phyloP scores from a whole-genome alignment of 2,113 vertebrate genomes.

The Variabilichromis moorii region DNA sequence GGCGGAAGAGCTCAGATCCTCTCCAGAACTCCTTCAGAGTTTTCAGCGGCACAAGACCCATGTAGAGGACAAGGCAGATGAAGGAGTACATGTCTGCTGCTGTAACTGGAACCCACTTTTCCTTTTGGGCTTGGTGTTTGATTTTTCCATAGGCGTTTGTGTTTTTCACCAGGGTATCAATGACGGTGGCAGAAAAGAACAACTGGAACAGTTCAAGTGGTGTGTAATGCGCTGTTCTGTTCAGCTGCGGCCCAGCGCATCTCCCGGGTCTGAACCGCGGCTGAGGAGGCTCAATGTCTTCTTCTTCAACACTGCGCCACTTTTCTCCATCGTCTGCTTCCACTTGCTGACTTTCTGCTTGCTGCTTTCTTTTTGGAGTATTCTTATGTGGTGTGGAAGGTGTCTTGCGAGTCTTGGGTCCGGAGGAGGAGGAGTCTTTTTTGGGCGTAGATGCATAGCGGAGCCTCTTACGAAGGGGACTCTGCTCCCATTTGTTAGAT shows the following conservation, averaged over 20 bases:
- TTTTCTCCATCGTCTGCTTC: background rate
- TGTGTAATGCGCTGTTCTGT: conserved; percentile 31
- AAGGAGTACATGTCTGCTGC: conserved; percentile 46
- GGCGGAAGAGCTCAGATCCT: conserved; percentile 16
- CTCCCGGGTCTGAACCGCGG: conserved; percentile 32
- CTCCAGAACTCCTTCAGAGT: conserved; percentile 46
- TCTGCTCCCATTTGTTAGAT: background rate
- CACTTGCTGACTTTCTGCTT: background rate
- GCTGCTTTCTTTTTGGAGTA: background rate
- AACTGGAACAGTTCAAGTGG: conserved; percentile 50
- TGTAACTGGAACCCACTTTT: conserved; percentile 16
- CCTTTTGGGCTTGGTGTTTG: background rate
- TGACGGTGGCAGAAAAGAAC: conserved; percentile 38
- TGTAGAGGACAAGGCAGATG: conserved; percentile 45
- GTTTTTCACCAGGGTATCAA: conserved; percentile 32
- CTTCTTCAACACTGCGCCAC: conserved; percentile 22
- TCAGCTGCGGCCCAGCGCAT: conserved; percentile 30
- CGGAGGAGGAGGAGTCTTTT: background rate
- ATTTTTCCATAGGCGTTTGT: conserved; percentile 32
- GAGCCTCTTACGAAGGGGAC: background rate
- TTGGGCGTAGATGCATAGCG: background rate
- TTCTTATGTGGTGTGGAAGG: background rate
- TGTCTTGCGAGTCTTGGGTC: background rate
- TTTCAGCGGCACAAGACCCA: conserved; percentile 42
- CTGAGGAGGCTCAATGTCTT: conserved; percentile 22